phyloP scores from a whole-genome alignment of 2,888 invertebrate genomes.

The Bibio marci region DNA sequence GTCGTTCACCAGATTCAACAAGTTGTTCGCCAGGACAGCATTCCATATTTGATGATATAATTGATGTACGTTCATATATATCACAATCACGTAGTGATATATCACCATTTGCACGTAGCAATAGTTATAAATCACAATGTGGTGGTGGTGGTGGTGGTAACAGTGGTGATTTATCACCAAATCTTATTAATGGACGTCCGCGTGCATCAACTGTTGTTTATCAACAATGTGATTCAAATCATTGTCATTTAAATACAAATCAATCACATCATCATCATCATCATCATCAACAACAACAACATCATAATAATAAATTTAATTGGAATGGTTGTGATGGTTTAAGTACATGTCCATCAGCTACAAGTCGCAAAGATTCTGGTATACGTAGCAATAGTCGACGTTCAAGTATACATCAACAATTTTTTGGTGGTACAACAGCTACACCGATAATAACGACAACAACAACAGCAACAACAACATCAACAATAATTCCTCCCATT shows the following conservation, averaged over 20 bases:
- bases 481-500: slow-evolving; percentile 33
- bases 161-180: slow-evolving; percentile 32
- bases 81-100: slow-evolving; percentile 59
- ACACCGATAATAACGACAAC: slow-evolving; percentile 44
- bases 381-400: slow-evolving; percentile 70
- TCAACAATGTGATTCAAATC: slow-evolving; percentile 32
- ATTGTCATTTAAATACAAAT: slow-evolving; percentile 29
- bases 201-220: slow-evolving; percentile 19
- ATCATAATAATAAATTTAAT: slow-evolving; percentile 26
- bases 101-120: slow-evolving; percentile 49
- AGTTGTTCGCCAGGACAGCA: slow-evolving; percentile 33
- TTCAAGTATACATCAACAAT: slow-evolving; percentile 75
- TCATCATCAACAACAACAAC: slow-evolving; percentile 25
- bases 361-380: slow-evolving; percentile 76
- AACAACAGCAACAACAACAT: slow-evolving; percentile 29
- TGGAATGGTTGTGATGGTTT: slow-evolving; percentile 40
- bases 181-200: slow-evolving; percentile 12
- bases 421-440: slow-evolving; percentile 21
- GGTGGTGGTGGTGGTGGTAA: too few species aligned
- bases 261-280: slow-evolving; percentile 27
- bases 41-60: slow-evolving; percentile 43
- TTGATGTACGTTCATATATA: slow-evolving; percentile 54
- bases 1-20: slow-evolving; percentile 20
- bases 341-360: slow-evolving; percentile 57
- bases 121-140: slow-evolving; percentile 53